phyloP scores from a whole-genome alignment of 2,888 invertebrate genomes.

The Neuroscelio doddi region DNA sequence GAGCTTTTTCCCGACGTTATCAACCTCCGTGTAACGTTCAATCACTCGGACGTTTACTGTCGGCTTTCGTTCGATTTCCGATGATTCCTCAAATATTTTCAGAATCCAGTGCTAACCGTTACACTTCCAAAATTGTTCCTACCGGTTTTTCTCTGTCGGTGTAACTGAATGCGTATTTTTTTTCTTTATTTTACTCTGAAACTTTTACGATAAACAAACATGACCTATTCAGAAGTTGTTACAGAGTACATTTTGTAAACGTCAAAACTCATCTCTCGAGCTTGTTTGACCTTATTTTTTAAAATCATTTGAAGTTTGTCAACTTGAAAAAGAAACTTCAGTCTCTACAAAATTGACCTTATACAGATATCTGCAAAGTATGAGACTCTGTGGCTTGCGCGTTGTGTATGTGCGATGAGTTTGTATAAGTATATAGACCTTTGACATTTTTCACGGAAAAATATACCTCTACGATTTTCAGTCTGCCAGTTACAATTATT shows the following conservation, averaged over 20 bases:
- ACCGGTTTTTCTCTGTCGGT: background rate
- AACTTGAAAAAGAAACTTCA: background rate
- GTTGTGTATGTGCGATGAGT: no score
- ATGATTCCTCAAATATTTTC: background rate
- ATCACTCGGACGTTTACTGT: slow-evolving; percentile 7
- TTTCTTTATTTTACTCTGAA: background rate
- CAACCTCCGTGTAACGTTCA: background rate
- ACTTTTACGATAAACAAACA: background rate
- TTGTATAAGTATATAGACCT: no score
- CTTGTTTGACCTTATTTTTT: background rate
- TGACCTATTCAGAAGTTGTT: background rate
- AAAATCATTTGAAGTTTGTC: background rate
- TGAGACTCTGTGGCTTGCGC: no score
- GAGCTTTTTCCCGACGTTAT: background rate
- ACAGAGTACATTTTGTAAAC: no score
- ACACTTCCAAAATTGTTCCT: background rate
- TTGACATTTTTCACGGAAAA: no score
- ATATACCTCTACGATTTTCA: no score
- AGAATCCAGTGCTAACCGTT: background rate
- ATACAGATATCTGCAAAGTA: no score
- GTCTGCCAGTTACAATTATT: no score
- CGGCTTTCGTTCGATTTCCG: slow-evolving; percentile 7
- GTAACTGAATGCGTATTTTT: no score
- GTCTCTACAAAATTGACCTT: background rate
- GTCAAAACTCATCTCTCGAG: background rate